Evolutionary conservation across 2,888 invertebrate species (phyloP).

Genomic region (Diabrotica balteata): DNA sequence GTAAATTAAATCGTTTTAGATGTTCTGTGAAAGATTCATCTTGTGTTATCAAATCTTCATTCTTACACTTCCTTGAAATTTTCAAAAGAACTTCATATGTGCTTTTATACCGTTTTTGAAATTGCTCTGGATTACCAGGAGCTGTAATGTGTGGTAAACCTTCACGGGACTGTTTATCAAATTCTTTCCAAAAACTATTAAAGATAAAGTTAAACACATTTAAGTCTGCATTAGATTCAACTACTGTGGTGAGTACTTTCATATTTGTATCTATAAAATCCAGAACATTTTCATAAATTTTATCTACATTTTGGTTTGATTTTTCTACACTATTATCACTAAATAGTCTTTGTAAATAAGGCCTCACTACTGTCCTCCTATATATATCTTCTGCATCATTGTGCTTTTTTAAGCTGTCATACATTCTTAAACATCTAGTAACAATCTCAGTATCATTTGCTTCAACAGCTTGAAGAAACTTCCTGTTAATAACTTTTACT

Average conservation of each 20-base stretch:
- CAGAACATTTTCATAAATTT: slow-evolving; percentile 76
- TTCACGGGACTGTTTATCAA: slow-evolving; percentile 81
- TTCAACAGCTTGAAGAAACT: slow-evolving; percentile 66
- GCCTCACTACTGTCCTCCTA: slow-evolving; percentile 71
- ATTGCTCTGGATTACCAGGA: slow-evolving; percentile 89
- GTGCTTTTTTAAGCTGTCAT: slow-evolving; percentile 70
- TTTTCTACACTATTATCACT: slow-evolving; percentile 67
- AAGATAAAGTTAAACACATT: slow-evolving; percentile 79
- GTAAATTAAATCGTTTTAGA: slow-evolving; percentile 85
- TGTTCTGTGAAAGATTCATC: slow-evolving; percentile 80
- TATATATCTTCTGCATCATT: slow-evolving; percentile 76
- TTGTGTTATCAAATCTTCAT: slow-evolving; percentile 67
- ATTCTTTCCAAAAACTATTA: slow-evolving; percentile 87
- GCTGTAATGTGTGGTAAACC: slow-evolving; percentile 86
- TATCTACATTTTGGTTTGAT: slow-evolving; percentile 70
- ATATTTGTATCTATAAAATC: slow-evolving; percentile 75
- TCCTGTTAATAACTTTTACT: slow-evolving; percentile 50
- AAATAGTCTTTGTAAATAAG: slow-evolving; percentile 74
- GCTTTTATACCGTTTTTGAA: slow-evolving; percentile 81
- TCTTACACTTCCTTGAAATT: slow-evolving; percentile 72
- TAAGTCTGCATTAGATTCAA: slow-evolving; percentile 55
- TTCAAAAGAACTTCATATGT: slow-evolving; percentile 78
- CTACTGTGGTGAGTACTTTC: slow-evolving; percentile 61
- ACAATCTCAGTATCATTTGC: slow-evolving; percentile 65
- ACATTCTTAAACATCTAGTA: slow-evolving; percentile 66